phyloP scores from a whole-genome alignment of 2,113 vertebrate genomes.

The Atherinomorus stipes region DNA sequence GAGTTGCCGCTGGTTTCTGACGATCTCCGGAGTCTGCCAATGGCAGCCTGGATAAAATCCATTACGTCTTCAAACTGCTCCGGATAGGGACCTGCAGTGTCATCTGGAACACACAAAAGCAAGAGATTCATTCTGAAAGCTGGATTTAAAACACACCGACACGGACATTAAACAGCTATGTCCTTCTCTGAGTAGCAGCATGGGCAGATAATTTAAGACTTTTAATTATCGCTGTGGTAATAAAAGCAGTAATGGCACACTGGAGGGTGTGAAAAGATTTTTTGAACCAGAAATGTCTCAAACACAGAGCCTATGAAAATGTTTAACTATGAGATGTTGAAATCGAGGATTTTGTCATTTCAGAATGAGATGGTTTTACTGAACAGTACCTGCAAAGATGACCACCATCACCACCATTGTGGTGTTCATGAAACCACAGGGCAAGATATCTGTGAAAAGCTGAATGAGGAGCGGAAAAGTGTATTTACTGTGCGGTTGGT shows the following conservation, averaged over 20 bases:
- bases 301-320: too few species aligned
- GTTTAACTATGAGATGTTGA: too few species aligned
- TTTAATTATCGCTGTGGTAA: background rate
- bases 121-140: background rate
- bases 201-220: constrained; percentile 6
- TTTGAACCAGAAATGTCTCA: too few species aligned
- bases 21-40: constrained; percentile 91
- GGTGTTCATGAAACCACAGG: too few species aligned
- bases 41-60: constrained; percentile 96
- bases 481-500: background rate
- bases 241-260: constrained; percentile 6
- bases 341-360: too few species aligned
- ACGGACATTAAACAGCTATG: background rate
- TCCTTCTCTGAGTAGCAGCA: constrained; percentile 9
- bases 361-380: too few species aligned
- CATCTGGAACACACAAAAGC: constrained; percentile 83
- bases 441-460: too few species aligned
- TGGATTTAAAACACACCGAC: background rate
- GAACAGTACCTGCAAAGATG: too few species aligned
- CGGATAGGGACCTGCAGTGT: constrained; percentile 87
- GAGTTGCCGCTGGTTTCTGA: constrained; percentile 81
- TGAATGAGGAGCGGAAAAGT: too few species aligned
- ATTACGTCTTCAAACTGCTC: constrained; percentile 95
- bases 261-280: background rate
- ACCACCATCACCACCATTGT: too few species aligned